Conservation (phyloP, 2,888 invertebrate genomes). For the Luperina nickerlii region DNA sequence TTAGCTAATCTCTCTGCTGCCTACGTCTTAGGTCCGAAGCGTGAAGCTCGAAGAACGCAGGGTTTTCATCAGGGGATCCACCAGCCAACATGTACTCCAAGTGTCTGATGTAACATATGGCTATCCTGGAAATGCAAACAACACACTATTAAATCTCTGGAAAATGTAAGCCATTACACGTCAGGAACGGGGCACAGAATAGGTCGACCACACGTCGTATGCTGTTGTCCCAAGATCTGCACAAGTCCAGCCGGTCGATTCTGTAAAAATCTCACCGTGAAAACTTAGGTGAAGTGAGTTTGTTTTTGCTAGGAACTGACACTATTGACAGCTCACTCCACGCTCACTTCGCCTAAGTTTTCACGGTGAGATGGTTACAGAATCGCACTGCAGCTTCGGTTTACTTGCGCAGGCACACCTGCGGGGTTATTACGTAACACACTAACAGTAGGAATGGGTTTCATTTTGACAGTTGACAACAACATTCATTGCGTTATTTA, state of each 20-base stretch:
- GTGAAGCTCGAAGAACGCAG: slow-evolving; percentile 81
- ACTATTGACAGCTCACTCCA: too few relatives aligned
- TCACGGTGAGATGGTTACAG: too few relatives aligned
- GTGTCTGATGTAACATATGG: slow-evolving; percentile 94
- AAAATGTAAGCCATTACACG: background rate
- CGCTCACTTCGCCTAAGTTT: too few relatives aligned
- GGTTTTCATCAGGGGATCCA: slow-evolving; percentile 80
- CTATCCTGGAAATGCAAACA: slow-evolving; percentile 88
- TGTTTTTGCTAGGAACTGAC: too few relatives aligned
- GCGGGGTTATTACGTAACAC: too few relatives aligned
- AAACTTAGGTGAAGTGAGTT: too few relatives aligned
- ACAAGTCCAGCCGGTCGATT: background rate
- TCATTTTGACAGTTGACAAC: too few relatives aligned
- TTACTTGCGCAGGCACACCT: background rate
- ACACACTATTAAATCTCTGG: background rate
- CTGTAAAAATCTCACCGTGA: too few relatives aligned
- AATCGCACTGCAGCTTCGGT: too few relatives aligned
- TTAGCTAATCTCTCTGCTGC: slow-evolving; percentile 72
- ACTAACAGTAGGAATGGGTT: too few relatives aligned
- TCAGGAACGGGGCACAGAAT: background rate
- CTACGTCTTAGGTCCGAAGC: slow-evolving; percentile 77
- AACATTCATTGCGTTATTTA: too few relatives aligned
- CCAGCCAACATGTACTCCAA: slow-evolving; percentile 91
- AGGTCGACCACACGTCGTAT: background rate
- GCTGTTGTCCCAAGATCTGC: background rate